Conservation (phyloP, 2,113 vertebrate species). For the Silurus asotus region DNA sequence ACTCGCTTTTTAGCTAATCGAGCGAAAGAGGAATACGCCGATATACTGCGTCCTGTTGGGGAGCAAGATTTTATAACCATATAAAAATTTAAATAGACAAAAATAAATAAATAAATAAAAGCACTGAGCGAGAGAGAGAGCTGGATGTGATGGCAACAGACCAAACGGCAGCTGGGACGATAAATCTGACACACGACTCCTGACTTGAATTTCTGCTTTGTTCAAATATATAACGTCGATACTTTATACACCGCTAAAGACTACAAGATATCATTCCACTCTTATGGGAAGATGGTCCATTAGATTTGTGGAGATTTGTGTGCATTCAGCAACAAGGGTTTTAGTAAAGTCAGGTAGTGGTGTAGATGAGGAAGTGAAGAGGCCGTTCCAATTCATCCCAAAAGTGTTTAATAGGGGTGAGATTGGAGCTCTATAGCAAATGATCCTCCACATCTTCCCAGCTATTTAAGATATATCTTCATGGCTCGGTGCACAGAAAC, state of each 20-base stretch:
- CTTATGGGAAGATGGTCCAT: too few species aligned
- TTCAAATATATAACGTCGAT: conserved; percentile 19
- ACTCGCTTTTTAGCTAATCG: not conserved
- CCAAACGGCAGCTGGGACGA: conserved; percentile 11
- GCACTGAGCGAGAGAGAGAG: not conserved
- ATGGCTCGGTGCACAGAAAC: too few species aligned
- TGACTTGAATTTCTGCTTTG: conserved; percentile 4
- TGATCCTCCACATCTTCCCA: too few species aligned
- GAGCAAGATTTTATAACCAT: not conserved
- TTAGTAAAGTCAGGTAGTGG: too few species aligned
- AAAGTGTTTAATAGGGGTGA: too few species aligned
- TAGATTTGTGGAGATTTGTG: too few species aligned
- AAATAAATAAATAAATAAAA: conserved; percentile 25
- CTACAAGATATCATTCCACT: not conserved
- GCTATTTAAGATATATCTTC: too few species aligned
- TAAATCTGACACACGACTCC: conserved; percentile 15
- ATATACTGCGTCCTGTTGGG: not conserved
- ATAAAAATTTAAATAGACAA: conserved; percentile 12
- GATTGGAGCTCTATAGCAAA: too few species aligned
- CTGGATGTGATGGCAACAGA: not conserved
- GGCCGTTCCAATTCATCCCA: too few species aligned
- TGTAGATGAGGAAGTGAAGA: too few species aligned
- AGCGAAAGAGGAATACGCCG: not conserved
- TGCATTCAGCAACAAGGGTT: too few species aligned
- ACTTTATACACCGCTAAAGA: not conserved